These are phyloP conservation scores for Setophaga coronata DNA, from an alignment of 2,113 vertebrate species.

Conservation along the genomic window DNA sequence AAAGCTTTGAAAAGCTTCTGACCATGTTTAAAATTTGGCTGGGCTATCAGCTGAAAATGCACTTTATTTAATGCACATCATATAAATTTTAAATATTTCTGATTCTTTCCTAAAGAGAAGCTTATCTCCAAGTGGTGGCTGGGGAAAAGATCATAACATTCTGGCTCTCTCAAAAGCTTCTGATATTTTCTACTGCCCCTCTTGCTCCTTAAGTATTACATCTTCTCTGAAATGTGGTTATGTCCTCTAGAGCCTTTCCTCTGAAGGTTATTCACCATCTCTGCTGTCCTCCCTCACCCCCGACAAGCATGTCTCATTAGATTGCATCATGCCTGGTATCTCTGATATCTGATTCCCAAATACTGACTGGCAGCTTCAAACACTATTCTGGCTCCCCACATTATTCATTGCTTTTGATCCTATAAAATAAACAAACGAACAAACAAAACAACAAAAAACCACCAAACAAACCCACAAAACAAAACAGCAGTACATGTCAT, in stretches of 20 bases:
- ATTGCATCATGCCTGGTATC: background rate
- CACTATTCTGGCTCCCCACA: background rate
- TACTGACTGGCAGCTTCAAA: background rate
- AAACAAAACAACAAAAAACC: background rate
- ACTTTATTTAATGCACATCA: background rate
- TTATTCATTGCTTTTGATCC: background rate
- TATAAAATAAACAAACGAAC: background rate
- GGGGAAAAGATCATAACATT: background rate
- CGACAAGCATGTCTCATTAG: background rate
- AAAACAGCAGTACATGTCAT: background rate
- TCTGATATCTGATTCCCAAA: background rate
- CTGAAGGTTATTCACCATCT: background rate
- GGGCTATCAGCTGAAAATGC: background rate
- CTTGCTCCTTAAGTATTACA: background rate
- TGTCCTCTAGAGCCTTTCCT: background rate
- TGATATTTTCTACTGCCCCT: background rate
- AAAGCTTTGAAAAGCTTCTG: background rate
- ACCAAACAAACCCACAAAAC: background rate
- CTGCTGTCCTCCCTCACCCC: background rate
- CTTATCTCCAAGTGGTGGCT: constrained; percentile 5
- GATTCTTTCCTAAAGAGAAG: background rate
- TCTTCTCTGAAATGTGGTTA: background rate
- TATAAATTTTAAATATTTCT: constrained; percentile 3
- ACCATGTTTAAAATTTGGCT: background rate
- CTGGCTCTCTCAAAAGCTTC: background rate